A percentile compares a stretch with the other conserved stretches of the same genome.
Conservation (phyloP, 2,888 invertebrate genomes). For the Campoplex nolae region DNA sequence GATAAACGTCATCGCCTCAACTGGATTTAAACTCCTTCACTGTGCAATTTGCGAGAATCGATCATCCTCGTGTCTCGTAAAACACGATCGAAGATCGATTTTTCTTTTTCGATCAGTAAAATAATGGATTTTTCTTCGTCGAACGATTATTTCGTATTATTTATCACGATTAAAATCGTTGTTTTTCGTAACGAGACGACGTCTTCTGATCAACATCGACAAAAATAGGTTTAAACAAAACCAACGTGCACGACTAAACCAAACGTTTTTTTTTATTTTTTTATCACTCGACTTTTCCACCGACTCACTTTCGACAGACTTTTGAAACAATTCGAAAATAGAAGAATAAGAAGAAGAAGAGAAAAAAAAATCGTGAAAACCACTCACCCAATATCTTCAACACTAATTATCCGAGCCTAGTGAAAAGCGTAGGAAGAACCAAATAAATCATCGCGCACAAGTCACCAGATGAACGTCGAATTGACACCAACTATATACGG, state of each 20-base stretch:
- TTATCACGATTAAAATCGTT: slow-evolving; percentile 28
- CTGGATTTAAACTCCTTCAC: slow-evolving; percentile 55
- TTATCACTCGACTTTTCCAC: slow-evolving; percentile 7
- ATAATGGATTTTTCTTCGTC: slow-evolving; percentile 52
- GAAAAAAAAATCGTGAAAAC: not conserved
- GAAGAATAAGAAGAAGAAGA: not conserved
- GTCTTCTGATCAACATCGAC: not conserved
- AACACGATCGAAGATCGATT: slow-evolving; percentile 29
- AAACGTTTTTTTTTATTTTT: not conserved
- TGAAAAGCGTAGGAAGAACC: slow-evolving; percentile 23
- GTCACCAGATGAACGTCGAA: slow-evolving; percentile 50
- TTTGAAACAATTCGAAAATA: not conserved
- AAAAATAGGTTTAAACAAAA: slow-evolving; percentile 14
- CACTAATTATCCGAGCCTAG: slow-evolving; percentile 61
- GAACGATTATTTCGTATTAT: slow-evolving; percentile 39
- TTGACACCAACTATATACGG: slow-evolving; percentile 14
- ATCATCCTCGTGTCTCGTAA: slow-evolving; percentile 42
- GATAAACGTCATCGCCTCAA: slow-evolving; percentile 53
- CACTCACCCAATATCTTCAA: slow-evolving; percentile 63
- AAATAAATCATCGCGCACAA: slow-evolving; percentile 57
- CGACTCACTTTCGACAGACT: not conserved
- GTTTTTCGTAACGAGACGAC: slow-evolving; percentile 1
- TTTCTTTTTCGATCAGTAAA: slow-evolving; percentile 39
- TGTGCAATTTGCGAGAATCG: slow-evolving; percentile 61
- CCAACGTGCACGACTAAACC: not conserved